These are phyloP conservation scores for Gymnothorax reevesii DNA, from an alignment of 2,797 vertebrate genomes.

Conservation along the genomic window DNA sequence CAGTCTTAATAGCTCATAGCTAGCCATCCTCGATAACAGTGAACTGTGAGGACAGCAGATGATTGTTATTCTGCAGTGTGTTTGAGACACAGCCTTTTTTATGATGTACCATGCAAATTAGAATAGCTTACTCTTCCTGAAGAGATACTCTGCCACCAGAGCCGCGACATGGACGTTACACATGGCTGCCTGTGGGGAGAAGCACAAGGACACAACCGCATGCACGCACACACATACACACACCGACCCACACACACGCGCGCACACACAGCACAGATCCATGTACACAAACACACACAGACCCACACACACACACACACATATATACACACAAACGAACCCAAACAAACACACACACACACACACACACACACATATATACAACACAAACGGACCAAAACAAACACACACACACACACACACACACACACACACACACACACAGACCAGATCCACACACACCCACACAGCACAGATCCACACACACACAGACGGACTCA, in stretches of 20 bases:
- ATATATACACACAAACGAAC: too few relatives aligned
- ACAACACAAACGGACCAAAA: too few relatives aligned
- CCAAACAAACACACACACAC: too few relatives aligned
- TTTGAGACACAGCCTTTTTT: background rate
- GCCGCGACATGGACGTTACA: constrained; percentile 92
- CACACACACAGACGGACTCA: background rate
- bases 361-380: background rate
- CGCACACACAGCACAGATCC: too few relatives aligned
- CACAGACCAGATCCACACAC: background rate
- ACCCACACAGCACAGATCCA: background rate
- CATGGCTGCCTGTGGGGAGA: constrained; percentile 88
- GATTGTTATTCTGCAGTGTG: background rate
- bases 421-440: background rate
- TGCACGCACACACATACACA: background rate
- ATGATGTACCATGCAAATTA: constrained; percentile 21
- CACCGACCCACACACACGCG: too few relatives aligned
- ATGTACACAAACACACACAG: background rate
- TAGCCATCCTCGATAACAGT: background rate
- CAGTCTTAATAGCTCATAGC: background rate
- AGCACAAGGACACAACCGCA: background rate
- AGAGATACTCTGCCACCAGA: constrained; percentile 91
- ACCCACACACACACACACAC: background rate
- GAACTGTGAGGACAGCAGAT: background rate
- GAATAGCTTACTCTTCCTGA: constrained; percentile 89
- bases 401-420: background rate